Evolutionary conservation across 2,113 vertebrate genomes (phyloP).

Genomic region (Oreochromis niloticus): DNA sequence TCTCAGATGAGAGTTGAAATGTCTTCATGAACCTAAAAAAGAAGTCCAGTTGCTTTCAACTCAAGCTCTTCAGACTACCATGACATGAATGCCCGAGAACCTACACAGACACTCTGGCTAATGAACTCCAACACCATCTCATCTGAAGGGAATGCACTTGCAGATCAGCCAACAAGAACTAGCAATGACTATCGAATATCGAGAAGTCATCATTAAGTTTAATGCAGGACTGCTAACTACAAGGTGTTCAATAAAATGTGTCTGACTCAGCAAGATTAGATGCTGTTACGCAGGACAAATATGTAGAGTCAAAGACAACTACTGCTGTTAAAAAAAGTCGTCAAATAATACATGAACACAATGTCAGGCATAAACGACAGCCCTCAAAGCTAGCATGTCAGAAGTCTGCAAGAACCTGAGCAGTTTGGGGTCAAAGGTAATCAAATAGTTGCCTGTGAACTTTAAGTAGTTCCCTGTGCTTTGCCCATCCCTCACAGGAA

Average conservation of each 20-base stretch:
- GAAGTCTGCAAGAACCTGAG: background rate
- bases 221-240: background rate
- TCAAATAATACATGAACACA: background rate
- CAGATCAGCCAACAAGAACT: background rate
- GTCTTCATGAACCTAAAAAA: background rate
- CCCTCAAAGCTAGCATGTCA: background rate
- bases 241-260: rapidly evolving
- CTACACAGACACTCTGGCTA: background rate
- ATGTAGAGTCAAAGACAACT: background rate
- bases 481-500: background rate
- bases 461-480: background rate
- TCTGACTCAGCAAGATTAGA: background rate
- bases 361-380: rapidly evolving
- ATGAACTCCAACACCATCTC: background rate
- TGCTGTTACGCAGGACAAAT: background rate
- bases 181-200: background rate
- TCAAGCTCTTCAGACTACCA: background rate
- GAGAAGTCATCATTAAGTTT: background rate
- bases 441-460: background rate
- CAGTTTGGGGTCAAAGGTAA: background rate
- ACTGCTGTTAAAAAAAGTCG: background rate
- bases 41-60: background rate
- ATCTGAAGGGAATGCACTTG: background rate
- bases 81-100: background rate
- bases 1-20: background rate